A percentile compares a stretch with the other conserved stretches of the same genome.
These are phyloP conservation scores for Hydrozoanthus tunicans DNA, from an alignment of 64 coral and sea anemone genomes.

Conservation along the genomic window DNA sequence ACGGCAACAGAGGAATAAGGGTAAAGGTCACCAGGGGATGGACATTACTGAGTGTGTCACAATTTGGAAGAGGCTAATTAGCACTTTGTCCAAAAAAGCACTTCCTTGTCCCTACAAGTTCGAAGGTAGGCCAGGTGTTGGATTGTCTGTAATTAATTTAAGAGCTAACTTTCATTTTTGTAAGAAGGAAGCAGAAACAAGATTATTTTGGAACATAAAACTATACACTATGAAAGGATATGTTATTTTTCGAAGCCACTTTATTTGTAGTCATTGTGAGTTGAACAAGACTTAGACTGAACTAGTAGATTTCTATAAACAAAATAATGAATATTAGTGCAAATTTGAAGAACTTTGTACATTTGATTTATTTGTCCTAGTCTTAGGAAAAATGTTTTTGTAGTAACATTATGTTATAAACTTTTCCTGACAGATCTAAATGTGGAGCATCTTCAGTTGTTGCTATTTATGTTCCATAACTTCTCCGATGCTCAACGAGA, in stretches of 20 bases:
- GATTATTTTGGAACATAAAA: too few relatives aligned
- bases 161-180: not conserved
- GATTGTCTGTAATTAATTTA: not conserved
- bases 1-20: conserved; percentile 67
- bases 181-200: too few relatives aligned
- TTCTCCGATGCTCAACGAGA: conserved; percentile 72
- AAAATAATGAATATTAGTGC: too few relatives aligned
- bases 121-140: conserved; percentile 56
- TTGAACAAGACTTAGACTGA: too few relatives aligned
- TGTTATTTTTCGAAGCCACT: too few relatives aligned
- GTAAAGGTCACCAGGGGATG: conserved; percentile 56
- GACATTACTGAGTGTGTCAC: conserved; percentile 74
- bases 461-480: conserved; percentile 95
- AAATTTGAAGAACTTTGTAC: too few relatives aligned
- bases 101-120: conserved; percentile 7
- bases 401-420: not conserved
- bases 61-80: conserved; percentile 79
- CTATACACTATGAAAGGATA: too few relatives aligned
- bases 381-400: too few relatives aligned
- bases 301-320: too few relatives aligned
- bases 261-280: too few relatives aligned
- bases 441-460: conserved; percentile 92
- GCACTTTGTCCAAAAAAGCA: conserved; percentile 66
- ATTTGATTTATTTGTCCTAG: too few relatives aligned
- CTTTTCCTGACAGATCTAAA: conserved; percentile 72